Base-by-base conservation (phyloP, 2,888 invertebrate genomes). In the Hydriomena furcata region DNA sequence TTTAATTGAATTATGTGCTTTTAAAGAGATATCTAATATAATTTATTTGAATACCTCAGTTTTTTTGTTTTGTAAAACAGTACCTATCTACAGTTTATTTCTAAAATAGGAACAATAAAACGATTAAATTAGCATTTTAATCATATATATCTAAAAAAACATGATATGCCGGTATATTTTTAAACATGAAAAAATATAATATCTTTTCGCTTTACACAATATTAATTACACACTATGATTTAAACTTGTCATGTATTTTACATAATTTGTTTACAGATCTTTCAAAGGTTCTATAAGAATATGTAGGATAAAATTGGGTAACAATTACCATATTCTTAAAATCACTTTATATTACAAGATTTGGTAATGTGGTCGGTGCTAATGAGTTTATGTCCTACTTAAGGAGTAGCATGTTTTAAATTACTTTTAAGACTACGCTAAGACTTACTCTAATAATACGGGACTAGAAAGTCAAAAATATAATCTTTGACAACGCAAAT, bases 81-180 rank as follows among this genome's bases (percentile, higher is more conserved):
- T n/a, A n/a, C n/a, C n/a, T n/a, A n/a, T n/a, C n/a, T n/a, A n/a
- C n/a, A n/a, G n/a, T n/a, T n/a, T n/a, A n/a, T n/a, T n/a, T n/a
- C n/a, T n/a, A n/a, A n/a, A n/a, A 4, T 17, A 17, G 17, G 7
- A 5, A 13, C 12, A 43, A 46, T 36, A 35, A 55, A 54, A 54
- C 40, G 40, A 52, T 30, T 7, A 6, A 63, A 67, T 68, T 75
- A 72, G 68, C 68, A 67, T 71, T 67, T 34, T 79, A 82, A 78
- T 69, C 67, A 76, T 83, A 77, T 84, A 82, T 82, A 76, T 79
- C 81, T 84, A 86, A 67, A 84, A 86, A 47, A 86, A 85, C 84
- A 79, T 86, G 88, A 88, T 88, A 88, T 88, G 86, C 82, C 66
- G 71, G 66, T 50, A 37, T 52, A 55, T 68, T 63, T 68, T 68